Conservation (phyloP, 2,888 invertebrate species). For the Platynereis dumerilii region DNA sequence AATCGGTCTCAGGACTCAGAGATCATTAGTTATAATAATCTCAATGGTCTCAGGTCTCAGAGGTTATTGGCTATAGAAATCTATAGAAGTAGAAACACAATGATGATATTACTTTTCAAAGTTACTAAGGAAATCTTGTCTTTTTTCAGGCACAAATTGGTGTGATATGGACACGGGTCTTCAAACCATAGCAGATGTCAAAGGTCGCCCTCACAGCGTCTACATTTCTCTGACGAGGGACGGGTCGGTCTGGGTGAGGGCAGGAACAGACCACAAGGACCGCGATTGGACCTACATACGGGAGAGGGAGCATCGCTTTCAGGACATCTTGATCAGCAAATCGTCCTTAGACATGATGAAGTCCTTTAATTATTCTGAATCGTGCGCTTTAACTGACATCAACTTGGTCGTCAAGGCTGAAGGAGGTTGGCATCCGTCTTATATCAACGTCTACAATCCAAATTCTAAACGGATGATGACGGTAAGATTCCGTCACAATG, state of each 20-base stretch:
- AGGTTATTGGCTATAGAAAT: too few relatives aligned
- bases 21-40: too few relatives aligned
- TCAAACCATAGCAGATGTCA: slow-evolving; percentile 35
- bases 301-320: slow-evolving; percentile 17
- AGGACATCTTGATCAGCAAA: background rate
- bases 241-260: slow-evolving; percentile 38
- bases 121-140: too few relatives aligned
- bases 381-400: slow-evolving; percentile 38
- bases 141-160: slow-evolving; percentile 28
- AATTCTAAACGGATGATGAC: background rate
- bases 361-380: slow-evolving; percentile 34
- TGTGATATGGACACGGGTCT: slow-evolving; percentile 39
- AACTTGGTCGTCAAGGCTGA: slow-evolving; percentile 32
- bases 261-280: slow-evolving; percentile 30
- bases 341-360: slow-evolving; percentile 21
- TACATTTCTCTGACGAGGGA: slow-evolving; percentile 38
- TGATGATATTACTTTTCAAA: too few relatives aligned
- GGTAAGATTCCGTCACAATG: slow-evolving; percentile 26
- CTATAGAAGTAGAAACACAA: too few relatives aligned
- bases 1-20: too few relatives aligned
- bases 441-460: slow-evolving; percentile 34
- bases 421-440: slow-evolving; percentile 39
- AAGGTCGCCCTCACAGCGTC: slow-evolving; percentile 33
- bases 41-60: too few relatives aligned
- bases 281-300: slow-evolving; percentile 34